Evolutionary conservation across 1,140 invertebrate genomes (phyloP).

Genomic region (Drosophila bocki): DNA sequence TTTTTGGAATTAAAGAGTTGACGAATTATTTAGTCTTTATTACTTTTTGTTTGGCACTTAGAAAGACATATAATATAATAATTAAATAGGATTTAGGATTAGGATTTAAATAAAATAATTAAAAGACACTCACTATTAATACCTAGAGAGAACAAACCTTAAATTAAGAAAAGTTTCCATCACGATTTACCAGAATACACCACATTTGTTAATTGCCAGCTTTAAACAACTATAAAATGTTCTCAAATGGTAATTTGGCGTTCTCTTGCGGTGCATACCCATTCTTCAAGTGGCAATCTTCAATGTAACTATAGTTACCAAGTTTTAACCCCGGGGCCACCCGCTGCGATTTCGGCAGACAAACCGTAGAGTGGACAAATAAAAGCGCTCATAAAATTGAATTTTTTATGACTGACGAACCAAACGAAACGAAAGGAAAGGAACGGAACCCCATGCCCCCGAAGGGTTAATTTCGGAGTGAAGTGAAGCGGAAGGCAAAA

Average conservation of each 20-base stretch:
- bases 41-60: not conserved
- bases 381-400: conserved; percentile 82
- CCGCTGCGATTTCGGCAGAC: conserved; percentile 25
- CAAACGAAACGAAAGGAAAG: conserved; percentile 37
- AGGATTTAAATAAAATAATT: too few species aligned
- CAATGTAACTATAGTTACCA: conserved; percentile 19
- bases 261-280: conserved; percentile 10
- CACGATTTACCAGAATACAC: not conserved
- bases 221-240: conserved; percentile 11
- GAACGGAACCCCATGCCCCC: conserved; percentile 34
- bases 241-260: conserved; percentile 13
- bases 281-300: conserved; percentile 23
- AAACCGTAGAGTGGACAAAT: conserved; percentile 69
- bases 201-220: conserved; percentile 4
- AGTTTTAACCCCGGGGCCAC: conserved; percentile 7
- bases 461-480: conserved; percentile 22
- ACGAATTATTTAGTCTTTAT: not conserved
- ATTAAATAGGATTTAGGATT: too few species aligned
- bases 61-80: not conserved
- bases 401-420: conserved; percentile 77
- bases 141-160: not conserved
- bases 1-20: not conserved
- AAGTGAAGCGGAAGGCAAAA: conserved; percentile 39
- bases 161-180: too few species aligned
- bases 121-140: too few species aligned